Evolutionary conservation across 2,113 vertebrate species (phyloP).

Genomic region (Takifugu flavidus): DNA sequence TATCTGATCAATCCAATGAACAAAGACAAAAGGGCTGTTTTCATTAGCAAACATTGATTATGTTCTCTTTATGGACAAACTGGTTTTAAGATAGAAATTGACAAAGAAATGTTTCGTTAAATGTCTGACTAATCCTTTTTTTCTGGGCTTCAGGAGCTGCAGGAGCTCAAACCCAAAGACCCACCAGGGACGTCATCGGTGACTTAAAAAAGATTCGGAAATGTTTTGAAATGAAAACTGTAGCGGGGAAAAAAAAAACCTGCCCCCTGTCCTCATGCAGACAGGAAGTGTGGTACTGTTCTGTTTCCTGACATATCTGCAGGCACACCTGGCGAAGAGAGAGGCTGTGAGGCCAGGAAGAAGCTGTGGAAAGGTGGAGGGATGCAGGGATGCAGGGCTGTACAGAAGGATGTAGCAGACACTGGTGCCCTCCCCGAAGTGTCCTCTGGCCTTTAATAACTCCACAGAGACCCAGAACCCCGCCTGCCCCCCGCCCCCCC

Average conservation of each 20-base stretch:
- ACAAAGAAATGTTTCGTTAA: constrained; percentile 1
- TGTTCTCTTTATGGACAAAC: constrained; percentile 14
- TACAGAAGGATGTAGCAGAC: constrained; percentile 58
- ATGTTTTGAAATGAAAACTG: constrained; percentile 27
- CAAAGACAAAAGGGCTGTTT: constrained; percentile 56
- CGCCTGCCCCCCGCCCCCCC: constrained; percentile 26
- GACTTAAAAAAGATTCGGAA: constrained; percentile 21
- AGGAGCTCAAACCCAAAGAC: too few relatives aligned
- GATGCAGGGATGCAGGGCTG: constrained; percentile 18
- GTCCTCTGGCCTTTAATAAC: constrained; percentile 65
- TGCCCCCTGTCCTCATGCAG: constrained; percentile 38
- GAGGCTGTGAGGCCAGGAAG: constrained; percentile 59
- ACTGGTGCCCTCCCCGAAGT: constrained; percentile 41
- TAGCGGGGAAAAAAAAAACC: constrained; percentile 32
- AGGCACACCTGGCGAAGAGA: constrained; percentile 65
- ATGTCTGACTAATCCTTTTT: too few relatives aligned
- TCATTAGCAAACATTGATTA: constrained; percentile 23
- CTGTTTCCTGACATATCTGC: constrained; percentile 62
- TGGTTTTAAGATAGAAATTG: constrained; percentile 26
- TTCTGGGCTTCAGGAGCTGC: too few relatives aligned
- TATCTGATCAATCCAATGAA: constrained; percentile 67
- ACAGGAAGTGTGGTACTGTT: constrained; percentile 66
- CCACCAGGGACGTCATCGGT: neutral
- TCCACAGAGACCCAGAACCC: constrained; percentile 58
- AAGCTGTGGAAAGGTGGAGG: constrained; percentile 61